phyloP scores from a whole-genome alignment of 2,888 invertebrate genomes.

The Ennomos erosarius region DNA sequence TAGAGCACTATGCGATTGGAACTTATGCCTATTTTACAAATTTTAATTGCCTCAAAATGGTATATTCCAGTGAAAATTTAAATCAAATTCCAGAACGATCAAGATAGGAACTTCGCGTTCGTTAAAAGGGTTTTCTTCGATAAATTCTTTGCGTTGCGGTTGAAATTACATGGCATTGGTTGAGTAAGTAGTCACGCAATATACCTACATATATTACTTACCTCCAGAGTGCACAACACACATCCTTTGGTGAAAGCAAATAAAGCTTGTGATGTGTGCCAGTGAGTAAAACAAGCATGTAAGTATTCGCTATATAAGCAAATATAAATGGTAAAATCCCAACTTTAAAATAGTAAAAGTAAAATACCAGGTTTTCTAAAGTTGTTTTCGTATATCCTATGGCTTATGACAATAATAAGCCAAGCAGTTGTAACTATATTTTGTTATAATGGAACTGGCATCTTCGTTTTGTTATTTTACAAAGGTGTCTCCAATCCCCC shows the following conservation, averaged over 20 bases:
- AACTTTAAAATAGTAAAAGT: too few species aligned
- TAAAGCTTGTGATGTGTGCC: constrained; percentile 47
- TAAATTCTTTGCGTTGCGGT: constrained; percentile 49
- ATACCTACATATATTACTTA: too few species aligned
- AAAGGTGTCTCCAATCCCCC: too few species aligned
- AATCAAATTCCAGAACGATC: constrained; percentile 26
- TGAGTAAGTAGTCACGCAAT: constrained; percentile 58
- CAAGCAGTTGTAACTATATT: too few species aligned
- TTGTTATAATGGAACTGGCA: too few species aligned
- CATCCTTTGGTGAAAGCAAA: constrained; percentile 77
- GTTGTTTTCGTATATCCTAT: too few species aligned
- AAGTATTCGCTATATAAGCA: too few species aligned
- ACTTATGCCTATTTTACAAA: constrained; percentile 10
- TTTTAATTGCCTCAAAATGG: constrained; percentile 10
- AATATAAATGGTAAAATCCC: too few species aligned
- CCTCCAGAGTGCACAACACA: constrained; percentile 30
- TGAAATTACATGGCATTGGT: constrained; percentile 52
- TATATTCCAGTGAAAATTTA: constrained; percentile 9
- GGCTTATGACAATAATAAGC: too few species aligned
- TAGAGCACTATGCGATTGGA: background rate
- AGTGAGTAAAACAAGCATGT: too few species aligned
- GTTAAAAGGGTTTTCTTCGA: constrained; percentile 31
- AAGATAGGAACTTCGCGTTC: constrained; percentile 37
- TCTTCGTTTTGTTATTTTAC: too few species aligned
- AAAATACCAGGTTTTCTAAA: too few species aligned